phyloP scores from a whole-genome alignment of 2,797 vertebrate species.

The Molossus molossus region DNA sequence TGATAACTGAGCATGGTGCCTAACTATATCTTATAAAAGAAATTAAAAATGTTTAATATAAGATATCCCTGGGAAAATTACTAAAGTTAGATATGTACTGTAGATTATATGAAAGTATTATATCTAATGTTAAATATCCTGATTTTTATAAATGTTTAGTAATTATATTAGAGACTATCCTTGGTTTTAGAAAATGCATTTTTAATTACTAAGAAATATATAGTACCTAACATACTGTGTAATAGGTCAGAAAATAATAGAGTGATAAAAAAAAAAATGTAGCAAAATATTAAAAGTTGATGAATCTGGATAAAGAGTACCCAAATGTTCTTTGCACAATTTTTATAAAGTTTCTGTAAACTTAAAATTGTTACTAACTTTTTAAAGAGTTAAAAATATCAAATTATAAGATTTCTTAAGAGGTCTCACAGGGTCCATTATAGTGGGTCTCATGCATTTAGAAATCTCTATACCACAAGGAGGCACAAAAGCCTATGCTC shows the following conservation, averaged over 20 bases:
- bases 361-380: not conserved
- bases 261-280: not conserved
- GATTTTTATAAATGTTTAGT: not conserved
- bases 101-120: not conserved
- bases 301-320: not conserved
- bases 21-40: not conserved
- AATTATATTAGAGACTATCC: not conserved
- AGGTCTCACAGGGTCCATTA: not conserved
- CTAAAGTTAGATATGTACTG: not conserved
- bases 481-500: not conserved
- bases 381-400: not conserved
- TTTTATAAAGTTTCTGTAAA: slow-evolving; percentile 31
- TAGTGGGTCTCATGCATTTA: not conserved
- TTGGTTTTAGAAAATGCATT: not conserved
- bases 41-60: not conserved
- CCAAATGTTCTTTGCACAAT: not conserved
- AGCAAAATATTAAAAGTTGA: slow-evolving; percentile 40
- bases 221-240: not conserved
- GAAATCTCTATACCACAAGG: not conserved
- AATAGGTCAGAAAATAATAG: not conserved
- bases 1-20: not conserved
- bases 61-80: not conserved
- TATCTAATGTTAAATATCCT: not conserved
- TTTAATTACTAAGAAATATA: not conserved
- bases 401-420: not conserved